A percentile compares a stretch with the other conserved stretches of the same genome.
Evolutionary conservation across 2,888 invertebrate species (phyloP).

Genomic region (Morinoia aosen): DNA sequence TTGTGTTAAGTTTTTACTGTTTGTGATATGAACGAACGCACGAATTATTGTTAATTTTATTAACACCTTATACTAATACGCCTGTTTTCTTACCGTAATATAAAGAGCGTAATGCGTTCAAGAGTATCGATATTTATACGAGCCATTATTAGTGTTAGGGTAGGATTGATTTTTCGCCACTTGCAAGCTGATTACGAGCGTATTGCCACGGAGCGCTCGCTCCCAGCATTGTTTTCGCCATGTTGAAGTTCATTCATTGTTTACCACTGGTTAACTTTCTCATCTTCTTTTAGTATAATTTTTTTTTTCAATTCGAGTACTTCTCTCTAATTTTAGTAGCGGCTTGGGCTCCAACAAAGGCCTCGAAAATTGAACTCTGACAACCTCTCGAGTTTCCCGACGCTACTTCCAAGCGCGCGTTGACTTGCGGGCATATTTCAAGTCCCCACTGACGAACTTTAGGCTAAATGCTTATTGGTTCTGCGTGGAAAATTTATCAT

Average conservation of each 20-base stretch:
- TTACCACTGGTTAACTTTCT: not conserved
- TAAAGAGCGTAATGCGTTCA: not conserved
- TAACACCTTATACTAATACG: not conserved
- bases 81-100: not conserved
- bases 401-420: not conserved
- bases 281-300: not conserved
- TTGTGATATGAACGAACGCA: not conserved
- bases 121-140: not conserved
- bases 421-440: not conserved
- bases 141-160: not conserved
- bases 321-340: not conserved
- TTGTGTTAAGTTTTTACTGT: not conserved
- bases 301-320: not conserved
- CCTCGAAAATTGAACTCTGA: too few relatives aligned
- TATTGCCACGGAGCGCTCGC: too few relatives aligned
- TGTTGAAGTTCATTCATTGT: not conserved
- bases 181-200: too few relatives aligned
- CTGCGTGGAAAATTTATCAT: too few relatives aligned
- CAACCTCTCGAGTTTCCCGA: too few relatives aligned
- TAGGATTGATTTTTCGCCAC: not conserved
- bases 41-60: not conserved
- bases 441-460: not conserved
- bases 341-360: not conserved
- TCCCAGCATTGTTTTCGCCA: not conserved
- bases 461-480: not conserved